These are phyloP conservation scores for Balaeniceps rex DNA, from an alignment of 2,113 vertebrate species.

Conservation along the genomic window DNA sequence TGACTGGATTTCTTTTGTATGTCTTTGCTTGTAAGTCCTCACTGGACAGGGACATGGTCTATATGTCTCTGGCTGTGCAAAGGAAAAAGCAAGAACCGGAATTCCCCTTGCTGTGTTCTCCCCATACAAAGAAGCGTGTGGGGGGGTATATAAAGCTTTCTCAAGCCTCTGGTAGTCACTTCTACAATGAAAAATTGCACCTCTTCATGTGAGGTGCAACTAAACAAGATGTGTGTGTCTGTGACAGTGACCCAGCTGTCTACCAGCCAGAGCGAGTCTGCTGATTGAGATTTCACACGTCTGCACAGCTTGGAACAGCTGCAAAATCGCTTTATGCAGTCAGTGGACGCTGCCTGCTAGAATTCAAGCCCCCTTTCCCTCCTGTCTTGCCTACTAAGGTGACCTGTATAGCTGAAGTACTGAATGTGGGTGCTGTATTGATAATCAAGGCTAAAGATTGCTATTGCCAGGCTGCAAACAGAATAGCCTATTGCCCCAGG, in stretches of 20 bases:
- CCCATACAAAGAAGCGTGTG: neutral
- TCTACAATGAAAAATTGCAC: neutral
- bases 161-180: neutral
- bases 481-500: neutral
- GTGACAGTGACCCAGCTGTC: neutral
- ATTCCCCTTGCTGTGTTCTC: neutral
- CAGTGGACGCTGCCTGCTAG: neutral
- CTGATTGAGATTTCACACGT: neutral
- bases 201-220: neutral
- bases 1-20: neutral
- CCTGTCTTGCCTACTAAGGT: neutral
- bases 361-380: neutral
- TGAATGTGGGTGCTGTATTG: neutral
- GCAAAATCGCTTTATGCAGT: neutral
- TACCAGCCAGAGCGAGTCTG: neutral
- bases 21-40: neutral
- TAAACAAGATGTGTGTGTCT: neutral
- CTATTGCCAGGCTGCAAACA: neutral
- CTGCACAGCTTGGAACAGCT: neutral
- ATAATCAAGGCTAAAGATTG: neutral
- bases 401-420: neutral
- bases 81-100: neutral
- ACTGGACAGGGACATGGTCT: too few relatives aligned
- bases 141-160: neutral
- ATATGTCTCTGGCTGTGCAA: neutral